Base-by-base conservation (phyloP, 2,888 invertebrate species). In the Clostera curtula region DNA sequence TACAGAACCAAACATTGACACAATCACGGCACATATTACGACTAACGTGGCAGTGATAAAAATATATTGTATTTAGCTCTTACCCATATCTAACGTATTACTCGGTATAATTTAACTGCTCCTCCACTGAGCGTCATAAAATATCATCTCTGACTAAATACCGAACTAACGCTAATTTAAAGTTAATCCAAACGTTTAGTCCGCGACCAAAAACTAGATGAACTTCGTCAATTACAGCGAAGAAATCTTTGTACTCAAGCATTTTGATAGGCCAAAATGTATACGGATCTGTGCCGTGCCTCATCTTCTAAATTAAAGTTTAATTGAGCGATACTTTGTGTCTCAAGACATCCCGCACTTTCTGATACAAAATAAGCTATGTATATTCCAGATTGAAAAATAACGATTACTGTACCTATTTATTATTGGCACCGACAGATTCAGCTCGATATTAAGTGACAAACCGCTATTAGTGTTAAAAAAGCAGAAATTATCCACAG, bases 31-130 rank as follows among this genome's bases (percentile, higher is more conserved):
- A 43, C 30, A 3, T 13, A 22, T 49, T 66, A 69, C 48, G 51
- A 64, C 62, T 73, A 72, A 59, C 48, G 68, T 69, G 80, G 79
- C 82, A 79, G 76, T 83, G 79, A 69, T 61, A 75, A 74, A 75
- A 76, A 76, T 73, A 77, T 75, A 75, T 61, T 50, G 49, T 44
- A 60, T 62, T 54, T 56, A 49, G 46, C 57, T 43, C 60, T 65
- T 66, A 69, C 39, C 39, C 56, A 47, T 50, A 28, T 26, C 31
- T 43, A 56, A 46, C 46, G 43, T 51, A 48, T 45, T 54, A 52
- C 59, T 46, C 50, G 56, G 62, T 72, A 68, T 64, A 70, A 66
- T 70, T 68, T 56, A 56, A 54, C 55, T 52, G 43, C 48, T 49
- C 43, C 47, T 29, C 40, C 39, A 35, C 41, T 16, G 54, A 54